Conservation (phyloP, 2,797 vertebrate species). For the Spizella passerina region DNA sequence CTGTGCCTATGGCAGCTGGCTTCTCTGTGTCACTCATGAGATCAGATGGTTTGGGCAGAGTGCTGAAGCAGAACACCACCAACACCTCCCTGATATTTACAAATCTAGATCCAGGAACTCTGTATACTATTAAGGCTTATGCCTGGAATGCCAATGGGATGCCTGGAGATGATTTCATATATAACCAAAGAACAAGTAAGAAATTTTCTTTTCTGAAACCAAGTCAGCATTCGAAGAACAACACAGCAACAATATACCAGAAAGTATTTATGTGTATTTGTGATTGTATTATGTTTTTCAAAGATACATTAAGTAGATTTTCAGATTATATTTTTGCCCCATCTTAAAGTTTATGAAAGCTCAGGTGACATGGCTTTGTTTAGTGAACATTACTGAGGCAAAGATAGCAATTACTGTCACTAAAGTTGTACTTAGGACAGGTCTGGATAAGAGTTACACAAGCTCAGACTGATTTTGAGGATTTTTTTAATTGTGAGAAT, state of each 20-base stretch:
- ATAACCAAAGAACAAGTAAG: slow-evolving; percentile 91
- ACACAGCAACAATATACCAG: neutral
- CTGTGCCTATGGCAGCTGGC: slow-evolving; percentile 75
- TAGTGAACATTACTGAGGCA: neutral
- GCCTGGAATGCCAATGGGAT: slow-evolving; percentile 84
- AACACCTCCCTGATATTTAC: slow-evolving; percentile 74
- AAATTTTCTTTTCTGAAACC: neutral
- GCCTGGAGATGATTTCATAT: slow-evolving; percentile 81
- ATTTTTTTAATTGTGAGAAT: neutral
- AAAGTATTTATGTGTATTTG: neutral
- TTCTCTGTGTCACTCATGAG: slow-evolving; percentile 83
- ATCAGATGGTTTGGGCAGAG: slow-evolving; percentile 75
- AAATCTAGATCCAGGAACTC: slow-evolving; percentile 81
- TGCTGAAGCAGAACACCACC: slow-evolving; percentile 80
- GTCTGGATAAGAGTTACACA: neutral
- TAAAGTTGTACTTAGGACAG: neutral
- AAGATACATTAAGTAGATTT: neutral
- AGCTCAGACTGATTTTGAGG: neutral
- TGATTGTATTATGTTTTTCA: neutral
- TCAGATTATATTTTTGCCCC: neutral
- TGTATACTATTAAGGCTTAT: slow-evolving; percentile 80
- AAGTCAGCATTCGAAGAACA: neutral
- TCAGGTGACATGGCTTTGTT: neutral
- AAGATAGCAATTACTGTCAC: neutral
- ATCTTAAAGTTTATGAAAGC: neutral